phyloP scores from a whole-genome alignment of 2,888 invertebrate genomes.

The Trachelus iudaicus region DNA sequence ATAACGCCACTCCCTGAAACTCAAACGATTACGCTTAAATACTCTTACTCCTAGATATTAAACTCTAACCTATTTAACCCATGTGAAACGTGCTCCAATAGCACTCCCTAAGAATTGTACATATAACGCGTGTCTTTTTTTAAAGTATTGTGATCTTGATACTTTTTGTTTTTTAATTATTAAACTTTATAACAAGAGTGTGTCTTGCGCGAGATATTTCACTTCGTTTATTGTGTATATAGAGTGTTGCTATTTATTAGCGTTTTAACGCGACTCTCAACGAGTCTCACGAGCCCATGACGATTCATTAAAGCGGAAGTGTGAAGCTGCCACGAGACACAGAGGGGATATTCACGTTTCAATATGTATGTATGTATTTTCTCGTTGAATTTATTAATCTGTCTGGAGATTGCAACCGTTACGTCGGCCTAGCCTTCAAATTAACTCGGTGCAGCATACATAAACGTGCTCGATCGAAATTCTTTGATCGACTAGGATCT shows the following conservation, averaged over 20 bases:
- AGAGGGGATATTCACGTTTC: conserved; percentile 32
- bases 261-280: neutral
- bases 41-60: conserved; percentile 10
- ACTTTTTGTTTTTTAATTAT: neutral
- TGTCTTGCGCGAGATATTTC: neutral
- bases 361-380: conserved; percentile 43
- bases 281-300: neutral
- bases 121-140: conserved; percentile 12
- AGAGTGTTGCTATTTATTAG: neutral
- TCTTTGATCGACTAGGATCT: neutral
- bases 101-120: neutral
- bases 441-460: neutral
- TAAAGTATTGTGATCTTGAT: conserved; percentile 5
- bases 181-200: neutral
- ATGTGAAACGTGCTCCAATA: neutral
- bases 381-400: neutral
- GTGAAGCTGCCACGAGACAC: conserved; percentile 23
- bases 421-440: neutral
- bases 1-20: conserved; percentile 5
- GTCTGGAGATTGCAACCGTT: neutral
- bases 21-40: conserved; percentile 22
- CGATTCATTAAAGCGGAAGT: conserved; percentile 15
- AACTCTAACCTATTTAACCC: conserved; percentile 5
- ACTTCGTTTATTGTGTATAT: neutral
- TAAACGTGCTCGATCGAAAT: neutral